Conservation (phyloP, 2,888 invertebrate species). For the Amiota communis region DNA sequence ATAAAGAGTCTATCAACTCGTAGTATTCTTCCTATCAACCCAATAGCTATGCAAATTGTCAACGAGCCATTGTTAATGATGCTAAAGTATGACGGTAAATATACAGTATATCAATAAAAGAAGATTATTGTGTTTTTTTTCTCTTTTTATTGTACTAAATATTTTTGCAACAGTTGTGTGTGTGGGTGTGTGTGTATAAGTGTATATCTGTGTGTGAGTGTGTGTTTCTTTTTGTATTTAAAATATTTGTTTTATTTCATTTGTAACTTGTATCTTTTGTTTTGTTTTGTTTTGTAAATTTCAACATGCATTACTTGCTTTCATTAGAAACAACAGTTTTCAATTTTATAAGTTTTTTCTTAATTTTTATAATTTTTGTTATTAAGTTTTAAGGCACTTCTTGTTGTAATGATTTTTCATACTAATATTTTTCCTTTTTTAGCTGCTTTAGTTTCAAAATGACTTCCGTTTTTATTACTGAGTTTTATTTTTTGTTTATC, state of each 20-base stretch:
- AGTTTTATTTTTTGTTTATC: not conserved
- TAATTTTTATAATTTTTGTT: not conserved
- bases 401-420: slow-evolving; percentile 28
- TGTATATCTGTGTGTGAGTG: too few relatives aligned
- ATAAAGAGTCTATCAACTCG: too few relatives aligned
- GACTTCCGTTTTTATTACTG: too few relatives aligned
- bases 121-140: not conserved
- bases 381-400: slow-evolving; percentile 56
- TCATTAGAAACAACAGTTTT: slow-evolving; percentile 8
- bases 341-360: not conserved
- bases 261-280: not conserved
- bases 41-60: too few relatives aligned
- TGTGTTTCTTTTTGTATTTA: slow-evolving; percentile 10
- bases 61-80: too few relatives aligned
- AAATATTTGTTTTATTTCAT: not conserved
- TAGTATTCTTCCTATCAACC: too few relatives aligned
- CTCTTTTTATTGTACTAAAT: slow-evolving; percentile 19
- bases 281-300: not conserved
- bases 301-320: slow-evolving; percentile 8
- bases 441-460: too few relatives aligned
- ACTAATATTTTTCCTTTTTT: slow-evolving; percentile 30
- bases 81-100: too few relatives aligned
- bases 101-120: too few relatives aligned
- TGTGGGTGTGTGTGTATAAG: slow-evolving; percentile 32
- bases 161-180: slow-evolving; percentile 32